Evolutionary conservation across 2,888 invertebrate genomes (phyloP), one percentile per base, ranked within the genome.

Genomic region (Colostygia pectinataria): DNA sequence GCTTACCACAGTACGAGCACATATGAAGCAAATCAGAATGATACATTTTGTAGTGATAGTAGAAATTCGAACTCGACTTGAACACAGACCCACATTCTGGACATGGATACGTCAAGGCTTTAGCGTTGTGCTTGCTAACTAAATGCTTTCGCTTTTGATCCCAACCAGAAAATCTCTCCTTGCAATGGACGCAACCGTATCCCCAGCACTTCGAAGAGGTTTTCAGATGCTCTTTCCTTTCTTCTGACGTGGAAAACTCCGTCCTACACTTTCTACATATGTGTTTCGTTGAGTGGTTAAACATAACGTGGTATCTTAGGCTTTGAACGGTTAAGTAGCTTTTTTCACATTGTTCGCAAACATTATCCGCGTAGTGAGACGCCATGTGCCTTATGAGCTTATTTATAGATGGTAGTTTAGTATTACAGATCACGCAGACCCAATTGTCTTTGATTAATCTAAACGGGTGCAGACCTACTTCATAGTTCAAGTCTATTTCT

Each of bases 291-390:
- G 79, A 64, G 57, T 89, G 89, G 12, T 55, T 71, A 47, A 77
- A 80, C 32, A 66, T 74, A 2, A 81, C 68, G 41, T 89, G 89
- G 40, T 84, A 80, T 29, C 70, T 81, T 12, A 87, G 63, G 0
- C 80, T 79, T 44, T 82, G 83, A 1, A 64, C 69, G 0, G 75
- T 74, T 12, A 80, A 53, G 50, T 87, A 89, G 12, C 71, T 71
- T n/a, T 78, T 73, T 0, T 82, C 89, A 42, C 89, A 90, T 0
- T 75, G 57, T 29, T 88, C 86, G 42, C 89, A 90, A 0, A 83
- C 83, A 31, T 68, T 80, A 27, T 77, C 77, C 6, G 71, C 68
- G 31, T 80, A 89, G 55, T 90, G 89, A 0, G 79, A 57, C 0
- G 82, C 74, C 1, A 83, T 87, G 39, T 90, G 89, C 2, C 85